A percentile compares a stretch with the other conserved stretches of the same genome.
phyloP scores from a whole-genome alignment of 2,888 invertebrate species.

The Cyclophora albipunctata region DNA sequence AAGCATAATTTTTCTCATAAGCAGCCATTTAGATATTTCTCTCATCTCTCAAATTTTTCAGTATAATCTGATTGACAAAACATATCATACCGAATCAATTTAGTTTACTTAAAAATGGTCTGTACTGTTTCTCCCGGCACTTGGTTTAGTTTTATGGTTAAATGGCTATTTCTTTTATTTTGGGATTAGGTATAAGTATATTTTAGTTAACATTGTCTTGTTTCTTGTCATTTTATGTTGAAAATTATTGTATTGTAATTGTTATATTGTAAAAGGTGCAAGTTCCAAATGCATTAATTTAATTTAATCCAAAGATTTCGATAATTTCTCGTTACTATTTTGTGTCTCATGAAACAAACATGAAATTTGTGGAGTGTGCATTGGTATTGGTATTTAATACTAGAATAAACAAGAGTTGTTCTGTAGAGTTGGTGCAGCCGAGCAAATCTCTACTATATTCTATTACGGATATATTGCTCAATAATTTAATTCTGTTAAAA shows the following conservation, averaged over 20 bases:
- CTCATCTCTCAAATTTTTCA: slow-evolving; percentile 65
- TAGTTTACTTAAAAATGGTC: slow-evolving; percentile 45
- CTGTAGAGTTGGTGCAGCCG: slow-evolving; percentile 73
- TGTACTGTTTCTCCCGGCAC: slow-evolving; percentile 45
- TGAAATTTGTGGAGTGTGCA: slow-evolving; percentile 72
- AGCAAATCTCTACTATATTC: slow-evolving; percentile 74
- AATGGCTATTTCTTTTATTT: slow-evolving; percentile 65
- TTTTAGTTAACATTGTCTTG: slow-evolving; percentile 50
- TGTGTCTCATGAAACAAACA: slow-evolving; percentile 48
- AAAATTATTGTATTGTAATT: slow-evolving; percentile 44
- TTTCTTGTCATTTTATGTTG: slow-evolving; percentile 64
- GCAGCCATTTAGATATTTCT: slow-evolving; percentile 62
- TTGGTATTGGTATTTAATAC: slow-evolving; percentile 70
- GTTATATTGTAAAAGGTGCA: slow-evolving; percentile 65
- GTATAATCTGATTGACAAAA: slow-evolving; percentile 52
- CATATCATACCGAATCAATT: slow-evolving; percentile 69
- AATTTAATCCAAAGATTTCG: slow-evolving; percentile 73
- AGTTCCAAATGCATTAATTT: slow-evolving; percentile 66
- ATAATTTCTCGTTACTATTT: slow-evolving; percentile 52
- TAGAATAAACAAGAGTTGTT: slow-evolving; percentile 62
- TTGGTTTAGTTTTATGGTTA: slow-evolving; percentile 48
- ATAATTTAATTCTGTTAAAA: slow-evolving; percentile 71
- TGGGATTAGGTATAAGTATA: slow-evolving; percentile 70
- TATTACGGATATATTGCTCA: slow-evolving; percentile 73
- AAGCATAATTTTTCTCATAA: slow-evolving; percentile 71